Evolutionary conservation across 2,797 vertebrate genomes (phyloP).

Genomic region (Ceryle rudis): DNA sequence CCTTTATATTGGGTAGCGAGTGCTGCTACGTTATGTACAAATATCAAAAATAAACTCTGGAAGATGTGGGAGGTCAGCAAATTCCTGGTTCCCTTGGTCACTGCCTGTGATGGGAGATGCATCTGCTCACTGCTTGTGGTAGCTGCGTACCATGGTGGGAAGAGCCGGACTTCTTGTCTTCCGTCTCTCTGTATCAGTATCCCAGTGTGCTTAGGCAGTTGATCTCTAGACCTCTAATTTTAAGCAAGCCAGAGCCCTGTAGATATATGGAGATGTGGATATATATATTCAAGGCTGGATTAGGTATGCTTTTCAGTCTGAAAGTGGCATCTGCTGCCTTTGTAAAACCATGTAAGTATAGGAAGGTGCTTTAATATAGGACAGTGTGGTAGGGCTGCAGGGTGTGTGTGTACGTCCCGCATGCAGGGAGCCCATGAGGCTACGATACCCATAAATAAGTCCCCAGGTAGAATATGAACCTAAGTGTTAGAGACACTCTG

Average conservation of each 20-base stretch:
- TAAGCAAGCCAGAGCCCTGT: not conserved
- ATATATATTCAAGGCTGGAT: not conserved
- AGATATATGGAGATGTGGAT: not conserved
- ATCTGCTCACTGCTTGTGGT: not conserved
- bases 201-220: not conserved
- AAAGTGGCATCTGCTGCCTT: not conserved
- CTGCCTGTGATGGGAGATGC: not conserved
- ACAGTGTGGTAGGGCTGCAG: not conserved
- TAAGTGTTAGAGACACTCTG: fast-evolving
- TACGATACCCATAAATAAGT: not conserved
- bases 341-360: fast-evolving
- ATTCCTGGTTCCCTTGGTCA: not conserved
- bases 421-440: no score
- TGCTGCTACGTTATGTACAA: fast-evolving
- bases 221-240: not conserved
- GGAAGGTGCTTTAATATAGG: not conserved
- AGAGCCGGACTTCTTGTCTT: not conserved
- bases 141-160: not conserved
- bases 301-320: not conserved
- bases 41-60: not conserved
- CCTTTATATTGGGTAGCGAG: not conserved
- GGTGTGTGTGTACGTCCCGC: not conserved
- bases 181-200: not conserved
- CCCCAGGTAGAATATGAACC: not conserved
- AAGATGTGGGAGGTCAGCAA: not conserved